phyloP scores from a whole-genome alignment of 92 coral and sea anemone species.

The Epizoanthus stellaris region DNA sequence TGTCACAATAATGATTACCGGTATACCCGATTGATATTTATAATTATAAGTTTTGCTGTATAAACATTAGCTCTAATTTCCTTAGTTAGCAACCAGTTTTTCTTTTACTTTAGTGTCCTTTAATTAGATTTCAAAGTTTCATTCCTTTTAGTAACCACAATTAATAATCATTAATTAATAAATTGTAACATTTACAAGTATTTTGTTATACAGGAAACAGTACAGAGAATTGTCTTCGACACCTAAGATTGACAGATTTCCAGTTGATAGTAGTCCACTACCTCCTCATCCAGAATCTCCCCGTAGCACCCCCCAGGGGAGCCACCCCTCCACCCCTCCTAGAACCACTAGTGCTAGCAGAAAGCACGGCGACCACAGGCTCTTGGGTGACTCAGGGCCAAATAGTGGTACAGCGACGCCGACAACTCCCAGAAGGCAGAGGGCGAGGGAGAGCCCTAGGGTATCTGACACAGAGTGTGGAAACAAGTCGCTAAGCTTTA shows the following conservation, averaged over 20 bases:
- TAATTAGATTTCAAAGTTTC: too few relatives aligned
- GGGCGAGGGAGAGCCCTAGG: slow-evolving; percentile 52
- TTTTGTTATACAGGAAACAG: slow-evolving; percentile 43
- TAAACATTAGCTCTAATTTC: too few relatives aligned
- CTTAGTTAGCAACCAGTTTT: too few relatives aligned
- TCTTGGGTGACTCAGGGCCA: slow-evolving; percentile 68
- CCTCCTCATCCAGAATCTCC: not conserved
- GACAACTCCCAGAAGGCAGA: slow-evolving; percentile 44
- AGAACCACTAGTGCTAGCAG: slow-evolving; percentile 38
- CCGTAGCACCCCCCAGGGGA: slow-evolving; percentile 55
- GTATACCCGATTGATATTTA: too few relatives aligned
- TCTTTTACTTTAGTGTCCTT: too few relatives aligned
- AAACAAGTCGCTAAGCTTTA: slow-evolving; percentile 46
- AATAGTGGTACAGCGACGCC: slow-evolving; percentile 81
- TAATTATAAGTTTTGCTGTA: too few relatives aligned
- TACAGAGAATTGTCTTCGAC: slow-evolving; percentile 34
- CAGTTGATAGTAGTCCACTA: slow-evolving; percentile 28
- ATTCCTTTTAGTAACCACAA: too few relatives aligned
- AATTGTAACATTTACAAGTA: not conserved
- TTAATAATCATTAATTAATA: not conserved
- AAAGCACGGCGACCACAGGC: slow-evolving; percentile 33
- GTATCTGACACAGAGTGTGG: slow-evolving; percentile 67
- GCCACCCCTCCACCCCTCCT: slow-evolving; percentile 49
- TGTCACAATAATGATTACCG: too few relatives aligned
- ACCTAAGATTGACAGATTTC: slow-evolving; percentile 43